phyloP scores from a whole-genome alignment of 2,888 invertebrate species.

The Tipula unca region DNA sequence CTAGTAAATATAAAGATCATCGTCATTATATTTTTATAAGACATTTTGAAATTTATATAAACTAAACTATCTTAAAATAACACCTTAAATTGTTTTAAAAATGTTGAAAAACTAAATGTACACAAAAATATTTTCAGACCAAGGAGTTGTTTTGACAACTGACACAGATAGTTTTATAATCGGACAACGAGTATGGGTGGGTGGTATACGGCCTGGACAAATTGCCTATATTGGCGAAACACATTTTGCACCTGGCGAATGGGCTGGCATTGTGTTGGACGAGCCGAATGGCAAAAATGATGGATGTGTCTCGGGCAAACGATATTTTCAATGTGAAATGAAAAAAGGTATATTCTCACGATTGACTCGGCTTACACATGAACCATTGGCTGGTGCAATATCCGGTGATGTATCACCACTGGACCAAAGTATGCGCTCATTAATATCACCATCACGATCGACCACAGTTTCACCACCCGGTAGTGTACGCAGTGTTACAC shows the following conservation, averaged over 20 bases:
- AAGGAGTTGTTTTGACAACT: conserved; percentile 77
- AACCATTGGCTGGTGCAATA: conserved; percentile 53
- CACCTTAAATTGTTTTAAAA: not conserved
- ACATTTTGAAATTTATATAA: not conserved
- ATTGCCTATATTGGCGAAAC: conserved; percentile 93
- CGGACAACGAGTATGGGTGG: conserved; percentile 90
- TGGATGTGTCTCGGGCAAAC: conserved; percentile 83
- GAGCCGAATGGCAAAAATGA: conserved; percentile 95
- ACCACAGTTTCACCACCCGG: conserved; percentile 39
- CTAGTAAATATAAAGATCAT: conserved; percentile 15
- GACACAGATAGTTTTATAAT: conserved; percentile 94
- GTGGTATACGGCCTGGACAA: conserved; percentile 82
- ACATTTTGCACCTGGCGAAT: conserved; percentile 95
- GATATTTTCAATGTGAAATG: conserved; percentile 90
- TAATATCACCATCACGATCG: conserved; percentile 38
- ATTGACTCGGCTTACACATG: conserved; percentile 71
- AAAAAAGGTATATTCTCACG: conserved; percentile 91
- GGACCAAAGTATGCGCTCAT: conserved; percentile 28
- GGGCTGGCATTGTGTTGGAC: conserved; percentile 96
- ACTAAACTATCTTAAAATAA: not conserved
- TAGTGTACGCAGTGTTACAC: conserved; percentile 35
- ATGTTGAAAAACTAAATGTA: not conserved
- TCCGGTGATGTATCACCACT: conserved; percentile 37
- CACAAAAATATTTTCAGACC: conserved; percentile 42
- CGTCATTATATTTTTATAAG: not conserved